Percentiles rank a stretch among this genome's conserved stretches.
These are phyloP conservation scores for Salpingus planirostris DNA, from an alignment of 2,888 invertebrate species.

Conservation along the genomic window DNA sequence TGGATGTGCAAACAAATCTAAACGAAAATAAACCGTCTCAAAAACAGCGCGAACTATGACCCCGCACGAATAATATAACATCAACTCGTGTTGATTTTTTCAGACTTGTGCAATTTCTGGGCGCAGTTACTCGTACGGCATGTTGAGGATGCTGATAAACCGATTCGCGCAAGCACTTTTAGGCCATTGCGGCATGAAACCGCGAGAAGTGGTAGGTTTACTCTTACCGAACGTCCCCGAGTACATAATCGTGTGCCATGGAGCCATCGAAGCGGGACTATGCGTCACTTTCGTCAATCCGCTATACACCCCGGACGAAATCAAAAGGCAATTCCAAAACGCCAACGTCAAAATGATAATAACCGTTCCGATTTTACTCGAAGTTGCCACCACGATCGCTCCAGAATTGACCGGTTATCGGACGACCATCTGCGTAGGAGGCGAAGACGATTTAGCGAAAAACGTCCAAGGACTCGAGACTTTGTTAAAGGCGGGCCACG, in stretches of 20 bases:
- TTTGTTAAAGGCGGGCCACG: conserved; percentile 34
- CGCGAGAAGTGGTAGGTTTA: conserved; percentile 57
- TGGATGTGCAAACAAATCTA: neutral
- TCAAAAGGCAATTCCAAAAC: conserved; percentile 53
- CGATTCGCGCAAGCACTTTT: conserved; percentile 51
- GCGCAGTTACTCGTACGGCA: conserved; percentile 54
- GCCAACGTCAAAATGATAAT: conserved; percentile 55
- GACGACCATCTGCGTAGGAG: conserved; percentile 56
- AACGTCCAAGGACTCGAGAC: conserved; percentile 39
- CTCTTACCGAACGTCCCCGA: conserved; percentile 64
- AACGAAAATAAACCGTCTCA: neutral
- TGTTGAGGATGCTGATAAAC: conserved; percentile 50
- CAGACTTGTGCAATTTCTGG: conserved; percentile 63
- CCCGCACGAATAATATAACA: neutral
- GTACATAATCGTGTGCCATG: conserved; percentile 56
- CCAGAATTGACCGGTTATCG: conserved; percentile 48
- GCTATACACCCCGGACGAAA: conserved; percentile 59
- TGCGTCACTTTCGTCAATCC: conserved; percentile 63
- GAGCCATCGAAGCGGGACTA: conserved; percentile 56
- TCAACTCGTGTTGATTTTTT: too few species aligned
- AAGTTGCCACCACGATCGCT: conserved; percentile 49
- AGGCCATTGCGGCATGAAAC: conserved; percentile 47
- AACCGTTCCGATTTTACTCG: conserved; percentile 54
- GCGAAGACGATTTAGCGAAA: conserved; percentile 45
- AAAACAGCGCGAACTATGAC: neutral